Conservation (phyloP, 2,888 invertebrate species). For the Erpobdella octoculata region DNA sequence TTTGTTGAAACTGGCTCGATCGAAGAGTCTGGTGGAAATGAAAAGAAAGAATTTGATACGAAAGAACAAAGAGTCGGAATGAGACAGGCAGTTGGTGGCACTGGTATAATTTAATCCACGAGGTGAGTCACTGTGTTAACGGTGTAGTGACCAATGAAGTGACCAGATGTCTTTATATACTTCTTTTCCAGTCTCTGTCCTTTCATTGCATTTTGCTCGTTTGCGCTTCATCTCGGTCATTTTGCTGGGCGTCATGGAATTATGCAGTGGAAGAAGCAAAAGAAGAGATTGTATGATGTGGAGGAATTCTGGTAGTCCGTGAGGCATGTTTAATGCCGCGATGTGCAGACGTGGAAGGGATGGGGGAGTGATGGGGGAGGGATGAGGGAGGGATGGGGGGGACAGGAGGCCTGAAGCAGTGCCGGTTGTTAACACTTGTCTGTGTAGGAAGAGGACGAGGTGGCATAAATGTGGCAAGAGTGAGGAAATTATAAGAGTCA, state of each 20-base stretch:
- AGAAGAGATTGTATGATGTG: not conserved
- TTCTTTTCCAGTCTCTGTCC: no score
- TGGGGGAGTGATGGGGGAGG: no score
- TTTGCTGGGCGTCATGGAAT: no score
- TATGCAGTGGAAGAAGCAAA: no score
- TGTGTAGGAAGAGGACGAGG: not conserved
- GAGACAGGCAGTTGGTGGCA: not conserved
- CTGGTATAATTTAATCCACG: slow-evolving; percentile 19
- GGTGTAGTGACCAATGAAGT: not conserved
- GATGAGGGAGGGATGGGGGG: no score
- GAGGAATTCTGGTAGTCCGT: not conserved
- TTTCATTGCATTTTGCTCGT: no score
- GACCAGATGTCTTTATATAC: not conserved
- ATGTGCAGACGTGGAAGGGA: no score
- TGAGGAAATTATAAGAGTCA: slow-evolving; percentile 17
- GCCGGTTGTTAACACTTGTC: not conserved
- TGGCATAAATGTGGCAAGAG: slow-evolving; percentile 6
- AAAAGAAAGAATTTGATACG: not conserved
- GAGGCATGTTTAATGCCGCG: not conserved
- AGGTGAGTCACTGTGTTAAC: slow-evolving; percentile 16
- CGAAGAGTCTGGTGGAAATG: no score
- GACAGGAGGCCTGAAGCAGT: no score
- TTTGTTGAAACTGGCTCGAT: no score
- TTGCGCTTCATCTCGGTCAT: no score
- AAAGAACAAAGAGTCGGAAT: not conserved